phyloP scores from a whole-genome alignment of 2,113 vertebrate species.

The Apaloderma vittatum region DNA sequence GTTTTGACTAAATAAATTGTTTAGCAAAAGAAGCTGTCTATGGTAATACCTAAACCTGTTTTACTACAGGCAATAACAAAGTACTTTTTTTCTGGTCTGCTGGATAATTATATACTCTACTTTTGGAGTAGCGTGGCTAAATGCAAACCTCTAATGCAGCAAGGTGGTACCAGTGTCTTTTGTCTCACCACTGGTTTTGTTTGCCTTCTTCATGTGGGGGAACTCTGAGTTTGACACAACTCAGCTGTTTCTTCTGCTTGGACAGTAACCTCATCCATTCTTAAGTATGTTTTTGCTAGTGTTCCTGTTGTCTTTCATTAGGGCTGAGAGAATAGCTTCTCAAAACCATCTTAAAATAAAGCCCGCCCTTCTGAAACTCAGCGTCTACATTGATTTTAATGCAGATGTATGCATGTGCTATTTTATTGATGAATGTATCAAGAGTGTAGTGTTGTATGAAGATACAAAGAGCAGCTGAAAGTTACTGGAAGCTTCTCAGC shows the following conservation, averaged over 20 bases:
- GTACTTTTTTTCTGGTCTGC: not conserved
- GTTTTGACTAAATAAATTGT: not conserved
- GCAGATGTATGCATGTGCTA: not conserved
- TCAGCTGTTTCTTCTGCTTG: not conserved
- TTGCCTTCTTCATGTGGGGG: not conserved
- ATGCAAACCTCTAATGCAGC: not conserved
- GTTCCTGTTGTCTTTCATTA: not conserved
- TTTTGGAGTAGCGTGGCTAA: not conserved
- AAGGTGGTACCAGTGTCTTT: not conserved
- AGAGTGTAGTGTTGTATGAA: not conserved
- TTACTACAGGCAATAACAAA: slow-evolving; percentile 8
- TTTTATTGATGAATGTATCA: not conserved
- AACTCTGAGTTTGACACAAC: not conserved
- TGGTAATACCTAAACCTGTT: slow-evolving; percentile 38
- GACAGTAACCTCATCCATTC: not conserved
- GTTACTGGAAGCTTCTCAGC: not conserved
- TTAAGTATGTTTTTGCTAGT: not conserved
- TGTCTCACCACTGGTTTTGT: not conserved
- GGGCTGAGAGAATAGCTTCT: not conserved
- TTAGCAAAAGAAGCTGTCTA: not conserved
- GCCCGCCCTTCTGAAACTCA: not conserved
- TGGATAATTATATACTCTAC: not conserved
- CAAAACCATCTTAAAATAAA: not conserved
- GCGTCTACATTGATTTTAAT: not conserved
- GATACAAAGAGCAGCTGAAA: not conserved